Conservation (phyloP, 2,113 vertebrate species). For the Lanius ludovicianus region DNA sequence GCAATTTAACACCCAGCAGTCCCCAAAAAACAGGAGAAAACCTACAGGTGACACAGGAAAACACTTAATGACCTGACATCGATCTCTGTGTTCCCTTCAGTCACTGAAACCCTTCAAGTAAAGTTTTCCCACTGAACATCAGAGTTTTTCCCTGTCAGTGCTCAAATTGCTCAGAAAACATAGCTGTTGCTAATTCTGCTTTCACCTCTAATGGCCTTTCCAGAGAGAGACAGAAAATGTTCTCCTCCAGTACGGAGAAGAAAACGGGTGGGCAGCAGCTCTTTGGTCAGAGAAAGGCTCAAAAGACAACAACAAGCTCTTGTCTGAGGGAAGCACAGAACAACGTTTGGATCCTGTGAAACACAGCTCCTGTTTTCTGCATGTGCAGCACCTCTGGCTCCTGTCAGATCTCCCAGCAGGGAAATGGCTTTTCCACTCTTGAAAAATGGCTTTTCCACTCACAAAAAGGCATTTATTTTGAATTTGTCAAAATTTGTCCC, state of each 20-base stretch:
- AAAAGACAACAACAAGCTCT: not conserved
- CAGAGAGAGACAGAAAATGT: not conserved
- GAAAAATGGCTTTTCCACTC: not conserved
- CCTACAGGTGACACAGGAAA: not conserved
- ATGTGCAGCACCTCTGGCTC: not conserved
- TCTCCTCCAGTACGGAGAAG: not conserved
- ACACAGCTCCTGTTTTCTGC: not conserved
- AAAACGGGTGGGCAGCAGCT: not conserved
- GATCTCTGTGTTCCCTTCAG: not conserved
- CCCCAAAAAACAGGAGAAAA: not conserved
- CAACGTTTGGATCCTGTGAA: too few relatives aligned
- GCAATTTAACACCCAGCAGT: not conserved
- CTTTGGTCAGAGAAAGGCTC: not conserved
- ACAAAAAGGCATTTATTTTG: not conserved
- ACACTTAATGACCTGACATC: not conserved
- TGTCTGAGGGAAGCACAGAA: not conserved
- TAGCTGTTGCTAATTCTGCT: not conserved
- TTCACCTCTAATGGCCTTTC: not conserved
- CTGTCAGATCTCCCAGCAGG: not conserved
- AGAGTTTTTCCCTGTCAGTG: not conserved
- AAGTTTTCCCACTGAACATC: not conserved
- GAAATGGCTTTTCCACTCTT: not conserved
- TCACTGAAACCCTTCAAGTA: not conserved
- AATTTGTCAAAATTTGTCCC: not conserved
- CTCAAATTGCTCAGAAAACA: not conserved